These are phyloP conservation scores for Lagorchestes hirsutus DNA, from an alignment of 2,797 vertebrate species.

Conservation along the genomic window DNA sequence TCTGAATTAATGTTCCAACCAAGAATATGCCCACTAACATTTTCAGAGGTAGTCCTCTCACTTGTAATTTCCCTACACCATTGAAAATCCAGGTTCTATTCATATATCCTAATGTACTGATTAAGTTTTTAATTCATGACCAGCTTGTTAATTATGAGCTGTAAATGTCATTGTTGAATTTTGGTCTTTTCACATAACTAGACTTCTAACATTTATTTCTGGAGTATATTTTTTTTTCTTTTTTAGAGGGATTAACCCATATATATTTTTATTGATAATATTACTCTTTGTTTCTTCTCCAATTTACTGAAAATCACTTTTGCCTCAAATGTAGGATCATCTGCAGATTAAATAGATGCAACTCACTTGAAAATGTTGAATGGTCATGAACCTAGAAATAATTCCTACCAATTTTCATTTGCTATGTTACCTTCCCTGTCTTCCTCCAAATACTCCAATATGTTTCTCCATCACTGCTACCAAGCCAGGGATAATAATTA, in stretches of 20 bases:
- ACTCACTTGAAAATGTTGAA: conserved; percentile 34
- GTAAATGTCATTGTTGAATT: background rate
- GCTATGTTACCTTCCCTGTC: background rate
- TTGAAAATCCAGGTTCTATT: background rate
- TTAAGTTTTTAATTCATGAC: background rate
- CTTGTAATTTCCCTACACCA: background rate
- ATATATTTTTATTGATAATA: background rate
- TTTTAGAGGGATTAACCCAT: background rate
- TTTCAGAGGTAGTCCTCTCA: background rate
- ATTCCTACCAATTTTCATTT: conserved; percentile 23
- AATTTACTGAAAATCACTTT: background rate
- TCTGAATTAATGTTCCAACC: background rate
- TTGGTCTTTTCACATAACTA: background rate
- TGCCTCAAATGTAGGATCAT: background rate
- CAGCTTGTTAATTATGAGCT: background rate
- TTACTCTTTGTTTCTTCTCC: background rate
- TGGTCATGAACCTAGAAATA: background rate
- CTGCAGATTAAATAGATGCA: background rate
- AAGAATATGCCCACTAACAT: background rate
- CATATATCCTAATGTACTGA: background rate
- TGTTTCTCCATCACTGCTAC: background rate
- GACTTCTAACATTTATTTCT: background rate
- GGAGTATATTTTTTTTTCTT: background rate
- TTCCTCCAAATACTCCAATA: no score
- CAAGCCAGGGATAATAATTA: background rate